Conservation (phyloP, 2,797 vertebrate genomes). For the Erethizon dorsatum region DNA sequence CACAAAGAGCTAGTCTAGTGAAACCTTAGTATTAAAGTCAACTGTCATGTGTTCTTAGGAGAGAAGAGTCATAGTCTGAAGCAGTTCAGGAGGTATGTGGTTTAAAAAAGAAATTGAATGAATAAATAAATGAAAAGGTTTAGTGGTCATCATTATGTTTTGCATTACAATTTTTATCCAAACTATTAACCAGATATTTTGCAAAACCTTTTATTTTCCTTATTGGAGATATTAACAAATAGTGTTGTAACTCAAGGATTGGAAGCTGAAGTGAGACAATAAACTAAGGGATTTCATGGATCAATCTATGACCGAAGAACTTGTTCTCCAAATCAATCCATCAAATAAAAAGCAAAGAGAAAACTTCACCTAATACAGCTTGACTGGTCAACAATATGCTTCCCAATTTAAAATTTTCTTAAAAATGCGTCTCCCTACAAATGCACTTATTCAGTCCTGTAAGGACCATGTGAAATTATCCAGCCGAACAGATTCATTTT, state of each 20-base stretch:
- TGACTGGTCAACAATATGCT: background rate
- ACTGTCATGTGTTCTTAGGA: background rate
- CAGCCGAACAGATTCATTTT: conserved; percentile 13
- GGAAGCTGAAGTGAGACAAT: background rate
- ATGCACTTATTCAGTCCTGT: background rate
- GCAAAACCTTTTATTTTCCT: background rate
- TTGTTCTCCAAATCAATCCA: background rate
- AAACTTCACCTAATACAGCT: background rate
- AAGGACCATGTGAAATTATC: background rate
- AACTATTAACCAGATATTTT: background rate
- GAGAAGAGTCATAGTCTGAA: background rate
- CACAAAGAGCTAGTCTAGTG: background rate
- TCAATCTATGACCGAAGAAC: background rate
- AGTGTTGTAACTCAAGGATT: background rate
- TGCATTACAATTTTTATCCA: background rate
- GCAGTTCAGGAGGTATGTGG: no score
- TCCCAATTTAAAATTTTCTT: conserved; percentile 42
- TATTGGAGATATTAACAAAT: background rate
- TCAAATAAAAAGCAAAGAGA: background rate
- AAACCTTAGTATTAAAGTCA: conserved; percentile 41
- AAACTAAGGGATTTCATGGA: background rate
- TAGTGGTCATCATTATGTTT: background rate
- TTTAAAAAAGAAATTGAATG: conserved; percentile 33
- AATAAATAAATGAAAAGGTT: conserved; percentile 5
- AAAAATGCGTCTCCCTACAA: background rate